Evolutionary conservation across 92 coral and sea anemone genomes (phyloP).

Genomic region (Umimayanthus kanabou): DNA sequence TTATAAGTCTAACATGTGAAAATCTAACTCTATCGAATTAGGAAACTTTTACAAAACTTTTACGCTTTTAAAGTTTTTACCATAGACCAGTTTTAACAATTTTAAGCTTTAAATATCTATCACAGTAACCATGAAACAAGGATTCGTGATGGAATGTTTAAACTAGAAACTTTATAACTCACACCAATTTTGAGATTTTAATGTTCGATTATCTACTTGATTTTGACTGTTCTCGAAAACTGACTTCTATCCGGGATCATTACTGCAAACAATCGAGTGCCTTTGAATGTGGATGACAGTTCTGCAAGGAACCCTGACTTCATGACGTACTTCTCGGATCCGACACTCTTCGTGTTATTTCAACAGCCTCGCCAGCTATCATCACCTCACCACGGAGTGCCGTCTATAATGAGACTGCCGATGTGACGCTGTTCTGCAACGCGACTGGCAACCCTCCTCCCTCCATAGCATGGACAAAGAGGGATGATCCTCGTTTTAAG

Average conservation of each 20-base stretch:
- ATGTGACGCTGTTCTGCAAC: constrained; percentile 37
- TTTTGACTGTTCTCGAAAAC: not conserved
- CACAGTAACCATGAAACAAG: not conserved
- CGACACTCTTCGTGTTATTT: constrained; percentile 26
- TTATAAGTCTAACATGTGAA: too few relatives aligned
- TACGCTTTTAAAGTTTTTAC: too few relatives aligned
- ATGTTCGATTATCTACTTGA: too few relatives aligned
- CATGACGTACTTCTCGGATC: constrained; percentile 1
- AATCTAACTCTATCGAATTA: too few relatives aligned
- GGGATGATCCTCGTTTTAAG: constrained; percentile 4
- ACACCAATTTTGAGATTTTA: not conserved
- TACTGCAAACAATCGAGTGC: not conserved
- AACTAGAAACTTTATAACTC: not conserved
- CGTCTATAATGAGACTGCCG: constrained; percentile 19
- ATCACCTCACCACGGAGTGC: not conserved
- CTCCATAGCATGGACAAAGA: constrained; percentile 39
- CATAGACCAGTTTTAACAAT: too few relatives aligned
- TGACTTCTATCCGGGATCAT: not conserved
- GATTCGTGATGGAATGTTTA: constrained; percentile 1
- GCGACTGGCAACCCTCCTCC: constrained; percentile 53
- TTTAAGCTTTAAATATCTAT: too few relatives aligned
- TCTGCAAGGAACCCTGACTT: constrained; percentile 16
- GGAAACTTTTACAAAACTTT: too few relatives aligned
- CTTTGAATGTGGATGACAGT: not conserved
- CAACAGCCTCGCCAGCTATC: constrained; percentile 36